phyloP scores from a whole-genome alignment of 2,113 vertebrate genomes.

The Amphiprion ocellaris region DNA sequence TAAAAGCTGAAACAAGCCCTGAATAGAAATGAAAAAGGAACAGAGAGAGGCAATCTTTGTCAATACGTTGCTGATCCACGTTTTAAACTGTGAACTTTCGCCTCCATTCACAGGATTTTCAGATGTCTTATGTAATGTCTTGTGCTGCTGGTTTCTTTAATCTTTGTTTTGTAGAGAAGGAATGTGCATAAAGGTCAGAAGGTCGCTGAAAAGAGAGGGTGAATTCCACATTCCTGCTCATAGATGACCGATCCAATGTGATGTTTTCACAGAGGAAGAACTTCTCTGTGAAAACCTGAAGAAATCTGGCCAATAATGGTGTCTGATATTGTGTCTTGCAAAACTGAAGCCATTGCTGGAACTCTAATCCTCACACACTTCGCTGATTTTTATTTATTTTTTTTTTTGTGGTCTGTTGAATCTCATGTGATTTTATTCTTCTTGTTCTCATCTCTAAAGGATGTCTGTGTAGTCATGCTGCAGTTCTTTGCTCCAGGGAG shows the following conservation, averaged over 20 bases:
- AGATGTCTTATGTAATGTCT: constrained; percentile 50
- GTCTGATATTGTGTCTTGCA: too few relatives aligned
- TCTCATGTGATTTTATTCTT: constrained; percentile 53
- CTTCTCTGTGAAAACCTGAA: background rate
- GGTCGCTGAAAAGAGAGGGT: background rate
- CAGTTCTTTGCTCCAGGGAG: constrained; percentile 34
- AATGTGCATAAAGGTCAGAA: constrained; percentile 49
- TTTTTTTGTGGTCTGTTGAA: background rate
- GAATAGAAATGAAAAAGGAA: background rate
- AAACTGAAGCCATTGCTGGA: background rate
- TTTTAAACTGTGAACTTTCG: constrained; percentile 36
- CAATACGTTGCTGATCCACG: background rate
- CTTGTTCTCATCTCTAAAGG: constrained; percentile 29
- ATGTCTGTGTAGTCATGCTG: constrained; percentile 46
- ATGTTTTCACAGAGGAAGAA: constrained; percentile 4
- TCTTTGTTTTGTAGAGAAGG: constrained; percentile 27
- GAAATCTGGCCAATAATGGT: too few relatives aligned
- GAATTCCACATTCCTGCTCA: constrained; percentile 52
- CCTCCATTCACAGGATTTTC: constrained; percentile 4
- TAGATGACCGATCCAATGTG: constrained; percentile 20
- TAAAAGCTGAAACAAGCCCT: constrained; percentile 8
- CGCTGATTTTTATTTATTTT: background rate
- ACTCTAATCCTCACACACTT: background rate
- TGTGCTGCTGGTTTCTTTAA: constrained; percentile 26
- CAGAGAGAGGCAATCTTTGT: background rate